phyloP scores from a whole-genome alignment of 2,797 vertebrate genomes.

The Lates japonicus region DNA sequence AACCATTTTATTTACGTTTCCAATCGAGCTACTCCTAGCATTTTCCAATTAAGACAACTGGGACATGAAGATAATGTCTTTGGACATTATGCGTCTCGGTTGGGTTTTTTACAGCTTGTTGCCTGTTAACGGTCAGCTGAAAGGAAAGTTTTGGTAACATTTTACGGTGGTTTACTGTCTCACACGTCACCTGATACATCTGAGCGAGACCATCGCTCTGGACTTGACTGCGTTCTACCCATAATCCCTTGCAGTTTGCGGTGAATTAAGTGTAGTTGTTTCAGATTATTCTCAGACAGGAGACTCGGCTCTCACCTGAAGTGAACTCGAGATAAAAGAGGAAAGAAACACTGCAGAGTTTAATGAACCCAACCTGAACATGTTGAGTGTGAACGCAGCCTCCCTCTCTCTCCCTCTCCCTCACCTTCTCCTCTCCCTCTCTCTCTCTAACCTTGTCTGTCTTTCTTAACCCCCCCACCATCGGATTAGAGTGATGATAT shows the following conservation, averaged over 20 bases:
- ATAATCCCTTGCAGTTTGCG: neutral
- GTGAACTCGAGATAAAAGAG: slow-evolving; percentile 22
- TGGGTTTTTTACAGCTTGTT: no score
- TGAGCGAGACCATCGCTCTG: neutral
- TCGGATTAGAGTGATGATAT: slow-evolving; percentile 85
- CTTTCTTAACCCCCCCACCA: slow-evolving; percentile 70
- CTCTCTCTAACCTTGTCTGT: slow-evolving; percentile 68
- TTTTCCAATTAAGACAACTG: no score
- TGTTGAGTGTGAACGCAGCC: slow-evolving; percentile 42
- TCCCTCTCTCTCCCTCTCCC: slow-evolving; percentile 14
- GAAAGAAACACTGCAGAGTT: slow-evolving; percentile 35
- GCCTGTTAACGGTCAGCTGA: neutral
- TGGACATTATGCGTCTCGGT: no score
- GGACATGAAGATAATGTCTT: no score
- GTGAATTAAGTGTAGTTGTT: neutral
- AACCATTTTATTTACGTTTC: no score
- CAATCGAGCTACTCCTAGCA: no score
- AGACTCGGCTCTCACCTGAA: slow-evolving; percentile 24
- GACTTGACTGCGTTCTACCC: neutral
- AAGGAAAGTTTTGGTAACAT: no score
- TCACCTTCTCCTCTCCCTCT: slow-evolving; percentile 25
- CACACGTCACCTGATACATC: neutral
- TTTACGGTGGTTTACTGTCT: no score
- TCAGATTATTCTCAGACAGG: slow-evolving; percentile 4
- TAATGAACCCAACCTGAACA: slow-evolving; percentile 49